phyloP scores from a whole-genome alignment of 2,888 invertebrate genomes.

The Serrognathus titanus region DNA sequence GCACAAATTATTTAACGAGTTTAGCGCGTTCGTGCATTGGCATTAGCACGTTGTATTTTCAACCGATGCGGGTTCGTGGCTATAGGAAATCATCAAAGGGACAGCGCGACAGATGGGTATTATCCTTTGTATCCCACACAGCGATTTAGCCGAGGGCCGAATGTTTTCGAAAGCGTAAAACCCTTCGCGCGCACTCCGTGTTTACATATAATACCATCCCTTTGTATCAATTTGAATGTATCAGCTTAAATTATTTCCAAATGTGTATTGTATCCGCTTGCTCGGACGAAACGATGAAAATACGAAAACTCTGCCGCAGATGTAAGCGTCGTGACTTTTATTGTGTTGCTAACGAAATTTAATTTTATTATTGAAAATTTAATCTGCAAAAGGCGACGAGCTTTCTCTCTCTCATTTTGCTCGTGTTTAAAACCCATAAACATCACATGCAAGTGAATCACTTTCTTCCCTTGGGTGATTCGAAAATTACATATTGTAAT shows the following conservation, averaged over 20 bases:
- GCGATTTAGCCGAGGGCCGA: slow-evolving; percentile 15
- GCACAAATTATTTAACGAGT: slow-evolving; percentile 43
- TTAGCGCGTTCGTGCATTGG: slow-evolving; percentile 38
- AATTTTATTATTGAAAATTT: too few species aligned
- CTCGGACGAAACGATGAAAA: too few species aligned
- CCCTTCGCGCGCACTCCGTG: slow-evolving; percentile 27
- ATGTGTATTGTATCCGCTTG: too few species aligned
- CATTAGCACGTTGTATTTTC: slow-evolving; percentile 38
- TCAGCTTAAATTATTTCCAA: slow-evolving; percentile 8
- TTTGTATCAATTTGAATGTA: slow-evolving; percentile 37
- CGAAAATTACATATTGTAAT: too few species aligned
- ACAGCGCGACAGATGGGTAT: slow-evolving; percentile 44
- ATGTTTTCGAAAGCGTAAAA: slow-evolving; percentile 18
- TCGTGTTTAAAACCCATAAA: too few species aligned
- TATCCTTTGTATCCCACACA: slow-evolving; percentile 43
- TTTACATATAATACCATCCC: slow-evolving; percentile 41
- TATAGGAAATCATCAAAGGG: slow-evolving; percentile 44
- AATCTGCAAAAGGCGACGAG: too few species aligned
- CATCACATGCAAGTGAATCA: too few species aligned
- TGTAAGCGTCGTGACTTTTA: too few species aligned
- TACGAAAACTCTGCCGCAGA: too few species aligned
- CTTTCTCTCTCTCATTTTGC: too few species aligned
- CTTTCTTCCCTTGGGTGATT: too few species aligned
- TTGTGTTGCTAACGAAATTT: too few species aligned
- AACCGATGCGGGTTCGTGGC: slow-evolving; percentile 34